phyloP scores from a whole-genome alignment of 1,140 invertebrate genomes.

The Drusus annulatus region DNA sequence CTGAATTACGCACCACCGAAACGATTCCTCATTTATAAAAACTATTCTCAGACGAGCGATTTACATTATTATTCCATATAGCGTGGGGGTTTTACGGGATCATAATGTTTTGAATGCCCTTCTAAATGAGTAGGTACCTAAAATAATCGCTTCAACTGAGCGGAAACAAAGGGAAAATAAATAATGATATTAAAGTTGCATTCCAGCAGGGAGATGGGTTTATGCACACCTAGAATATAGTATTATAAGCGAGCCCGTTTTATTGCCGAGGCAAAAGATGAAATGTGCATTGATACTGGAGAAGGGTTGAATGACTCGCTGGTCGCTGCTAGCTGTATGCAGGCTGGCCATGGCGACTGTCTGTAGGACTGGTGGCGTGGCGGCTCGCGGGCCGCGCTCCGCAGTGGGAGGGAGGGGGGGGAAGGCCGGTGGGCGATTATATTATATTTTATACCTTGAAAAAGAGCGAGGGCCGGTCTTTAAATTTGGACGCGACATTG shows the following conservation, averaged over 20 bases:
- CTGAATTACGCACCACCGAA: not conserved
- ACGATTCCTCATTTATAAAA: not conserved
- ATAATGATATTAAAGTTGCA: conserved; percentile 1
- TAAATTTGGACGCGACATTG: conserved; percentile 24
- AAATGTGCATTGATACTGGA: conserved; percentile 17
- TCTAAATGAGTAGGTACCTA: not conserved
- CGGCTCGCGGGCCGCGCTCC: not conserved
- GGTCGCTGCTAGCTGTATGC: not conserved
- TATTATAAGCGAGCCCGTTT: no score
- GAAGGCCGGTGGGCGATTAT: conserved; percentile 20
- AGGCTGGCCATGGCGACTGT: no score
- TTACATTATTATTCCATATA: not conserved
- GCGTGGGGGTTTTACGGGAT: not conserved
- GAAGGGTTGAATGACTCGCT: conserved; percentile 33
- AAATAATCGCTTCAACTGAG: no score
- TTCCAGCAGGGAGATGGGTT: not conserved
- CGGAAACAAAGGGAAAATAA: not conserved
- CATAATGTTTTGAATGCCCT: conserved; percentile 1
- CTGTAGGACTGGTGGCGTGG: not conserved
- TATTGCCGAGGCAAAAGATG: not conserved
- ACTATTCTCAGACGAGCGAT: not conserved
- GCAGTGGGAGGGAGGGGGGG: not conserved
- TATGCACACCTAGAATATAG: no score
- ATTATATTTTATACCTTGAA: conserved; percentile 29
- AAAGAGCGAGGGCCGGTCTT: conserved; percentile 24